Conservation (phyloP, 2,113 vertebrate genomes). For the Mirza zaza region DNA sequence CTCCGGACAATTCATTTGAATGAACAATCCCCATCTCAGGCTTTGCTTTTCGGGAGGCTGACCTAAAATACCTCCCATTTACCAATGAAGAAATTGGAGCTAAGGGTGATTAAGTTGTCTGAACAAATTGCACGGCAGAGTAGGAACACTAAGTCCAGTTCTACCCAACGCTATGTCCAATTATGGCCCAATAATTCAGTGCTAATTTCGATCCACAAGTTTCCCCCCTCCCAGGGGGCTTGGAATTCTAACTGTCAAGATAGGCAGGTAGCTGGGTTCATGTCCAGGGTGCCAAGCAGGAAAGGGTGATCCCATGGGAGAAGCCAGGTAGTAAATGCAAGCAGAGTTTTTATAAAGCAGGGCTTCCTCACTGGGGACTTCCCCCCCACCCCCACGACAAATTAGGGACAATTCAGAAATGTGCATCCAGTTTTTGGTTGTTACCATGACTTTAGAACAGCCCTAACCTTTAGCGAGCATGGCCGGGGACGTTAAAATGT, state of each 20-base stretch:
- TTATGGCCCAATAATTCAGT: neutral
- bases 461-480: neutral
- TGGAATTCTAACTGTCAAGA: neutral
- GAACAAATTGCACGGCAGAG: neutral
- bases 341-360: neutral
- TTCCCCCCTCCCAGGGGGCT: neutral
- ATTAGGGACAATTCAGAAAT: neutral
- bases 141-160: neutral
- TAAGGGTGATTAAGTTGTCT: neutral
- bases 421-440: neutral
- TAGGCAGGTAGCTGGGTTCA: neutral
- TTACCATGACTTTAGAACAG: neutral
- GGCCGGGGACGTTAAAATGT: neutral
- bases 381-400: neutral
- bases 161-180: neutral
- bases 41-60: neutral
- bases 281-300: neutral
- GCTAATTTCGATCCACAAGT: neutral
- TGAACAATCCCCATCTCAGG: neutral
- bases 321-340: neutral
- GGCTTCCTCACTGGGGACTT: neutral
- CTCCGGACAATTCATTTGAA: neutral
- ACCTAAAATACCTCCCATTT: neutral
- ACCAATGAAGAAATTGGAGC: neutral
- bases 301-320: neutral